These are phyloP conservation scores for Drosophila tristis DNA, from an alignment of 1,140 invertebrate species.

Conservation along the genomic window DNA sequence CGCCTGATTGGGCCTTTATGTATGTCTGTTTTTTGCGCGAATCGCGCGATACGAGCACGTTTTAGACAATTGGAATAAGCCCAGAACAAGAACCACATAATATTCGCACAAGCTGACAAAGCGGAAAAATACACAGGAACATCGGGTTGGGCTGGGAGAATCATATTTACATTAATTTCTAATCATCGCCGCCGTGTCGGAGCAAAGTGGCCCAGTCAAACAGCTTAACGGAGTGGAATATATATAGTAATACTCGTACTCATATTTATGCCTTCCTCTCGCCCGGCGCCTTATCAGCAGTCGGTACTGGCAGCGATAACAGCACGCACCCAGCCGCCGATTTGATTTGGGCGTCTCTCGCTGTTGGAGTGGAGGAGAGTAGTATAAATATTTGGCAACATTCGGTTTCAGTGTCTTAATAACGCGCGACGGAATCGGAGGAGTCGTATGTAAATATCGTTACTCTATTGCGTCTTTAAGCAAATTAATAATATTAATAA, in stretches of 20 bases:
- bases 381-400: conserved; percentile 51
- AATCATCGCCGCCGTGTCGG: conserved; percentile 26
- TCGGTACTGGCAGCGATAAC: conserved; percentile 36
- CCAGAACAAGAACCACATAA: conserved; percentile 5
- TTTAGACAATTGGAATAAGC: conserved; percentile 11
- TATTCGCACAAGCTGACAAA: background rate
- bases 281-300: conserved; percentile 33
- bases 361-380: background rate
- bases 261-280: conserved; percentile 38
- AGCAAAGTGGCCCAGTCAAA: conserved; percentile 2
- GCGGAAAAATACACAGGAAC: conserved; percentile 37
- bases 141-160: conserved; percentile 8
- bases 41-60: conserved; percentile 7
- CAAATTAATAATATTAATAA: conserved; percentile 53
- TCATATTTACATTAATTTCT: conserved; percentile 45
- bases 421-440: conserved; percentile 34
- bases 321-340: background rate
- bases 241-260: conserved; percentile 13
- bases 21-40: conserved; percentile 49
- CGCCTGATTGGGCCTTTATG: conserved; percentile 46
- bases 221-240: conserved; percentile 8
- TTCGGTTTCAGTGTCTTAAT: conserved; percentile 36
- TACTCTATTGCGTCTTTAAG: conserved; percentile 22
- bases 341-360: conserved; percentile 14
- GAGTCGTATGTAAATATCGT: conserved; percentile 51